Evolutionary conservation across 92 coral and sea anemone species (phyloP), one percentile per base, ranked within the genome.

Genomic region (Porites lobata): DNA sequence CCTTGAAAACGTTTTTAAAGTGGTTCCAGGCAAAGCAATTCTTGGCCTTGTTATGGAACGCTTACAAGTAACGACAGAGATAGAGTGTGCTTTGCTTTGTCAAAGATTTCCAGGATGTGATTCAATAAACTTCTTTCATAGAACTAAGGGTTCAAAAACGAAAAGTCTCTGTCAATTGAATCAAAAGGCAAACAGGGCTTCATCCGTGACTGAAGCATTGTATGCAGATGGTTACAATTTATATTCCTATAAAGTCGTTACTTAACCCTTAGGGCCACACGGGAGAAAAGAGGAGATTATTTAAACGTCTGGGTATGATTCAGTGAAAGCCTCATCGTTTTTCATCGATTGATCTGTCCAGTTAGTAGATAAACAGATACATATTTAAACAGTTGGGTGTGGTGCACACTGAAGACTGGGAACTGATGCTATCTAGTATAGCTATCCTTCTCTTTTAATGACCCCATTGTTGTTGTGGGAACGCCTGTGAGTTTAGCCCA

Each of bases 61-160:
- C 50, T 6, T 54, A 8, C 13, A 13, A 24, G 54, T 57, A 9
- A 26, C 5, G 50, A 82, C 69, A 26, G 87, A 82, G 69, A 77
- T 69, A 32, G 79, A 53, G 57, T 82, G 87, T 59, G 8, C 71
- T 54, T 20, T 82, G 56, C 87, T 56, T 4, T 69, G 87, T 17
- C 87, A 82, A 62, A 70, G 69, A 56, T 13, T 53, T 56, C 69
- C 77, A 69, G 87, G 79, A 82, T 82, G 79, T 38, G 24, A 17
- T 11, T 82, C 87, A 19, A 62, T 54, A 8, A 82, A 82, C 79
- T 82, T 54, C 51, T 11, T 70, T 47, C 13, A 68, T 20, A 29
- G 69, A 2, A 3, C 52, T 12, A n/a, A 67, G 26, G 78, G 20
- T 2, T 22, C 79, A 26, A 14, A 59, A 13, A 38, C 43, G 3